phyloP scores from a whole-genome alignment of 1,140 invertebrate species.

The Platorchestia sp. region DNA sequence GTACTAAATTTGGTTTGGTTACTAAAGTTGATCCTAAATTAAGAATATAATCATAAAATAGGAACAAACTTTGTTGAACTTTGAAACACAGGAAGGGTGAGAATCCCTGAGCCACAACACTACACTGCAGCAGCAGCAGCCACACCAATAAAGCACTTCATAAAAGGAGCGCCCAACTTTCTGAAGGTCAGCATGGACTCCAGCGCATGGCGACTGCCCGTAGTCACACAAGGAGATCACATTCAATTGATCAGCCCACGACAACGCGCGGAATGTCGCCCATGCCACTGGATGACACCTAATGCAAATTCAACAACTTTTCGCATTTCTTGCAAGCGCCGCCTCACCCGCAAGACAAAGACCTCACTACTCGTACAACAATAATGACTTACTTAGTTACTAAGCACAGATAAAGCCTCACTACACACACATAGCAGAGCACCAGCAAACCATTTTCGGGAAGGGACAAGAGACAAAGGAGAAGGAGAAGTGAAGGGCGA shows the following conservation, averaged over 20 bases:
- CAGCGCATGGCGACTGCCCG: background rate
- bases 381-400: conserved; percentile 29
- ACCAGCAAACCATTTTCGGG: conserved; percentile 36
- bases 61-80: background rate
- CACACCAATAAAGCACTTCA: background rate
- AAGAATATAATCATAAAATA: no score
- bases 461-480: background rate
- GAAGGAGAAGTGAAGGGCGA: background rate
- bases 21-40: no score
- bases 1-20: no score
- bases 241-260: background rate
- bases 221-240: background rate
- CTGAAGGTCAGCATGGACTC: background rate
- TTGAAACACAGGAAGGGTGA: background rate
- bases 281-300: background rate
- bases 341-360: background rate
- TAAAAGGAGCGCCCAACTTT: background rate
- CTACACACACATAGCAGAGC: conserved; percentile 51
- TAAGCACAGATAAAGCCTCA: conserved; percentile 46
- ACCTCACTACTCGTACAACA: conserved; percentile 2
- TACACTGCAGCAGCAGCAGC: background rate
- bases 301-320: background rate
- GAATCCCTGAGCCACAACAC: background rate
- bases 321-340: background rate
- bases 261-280: background rate